Evolutionary conservation across 2,113 vertebrate genomes (phyloP), one percentile per base, ranked within the genome.

Genomic region (Mellivora capensis): DNA sequence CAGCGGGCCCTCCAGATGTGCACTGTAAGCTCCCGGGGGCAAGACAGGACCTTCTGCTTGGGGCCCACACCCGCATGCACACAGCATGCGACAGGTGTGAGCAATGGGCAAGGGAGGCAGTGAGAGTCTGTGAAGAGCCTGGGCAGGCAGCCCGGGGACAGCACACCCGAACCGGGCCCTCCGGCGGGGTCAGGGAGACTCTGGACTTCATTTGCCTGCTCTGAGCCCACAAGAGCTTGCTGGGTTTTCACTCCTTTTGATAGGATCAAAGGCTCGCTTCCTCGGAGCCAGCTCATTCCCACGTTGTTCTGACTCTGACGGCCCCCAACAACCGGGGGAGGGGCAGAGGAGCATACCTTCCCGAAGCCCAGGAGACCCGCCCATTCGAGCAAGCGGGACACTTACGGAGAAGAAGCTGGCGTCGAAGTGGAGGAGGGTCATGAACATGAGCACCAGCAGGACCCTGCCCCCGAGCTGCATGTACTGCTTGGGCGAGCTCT

Each of bases 401-500:
- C 99, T 99, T 93, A 99, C 99, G 59, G 99, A 99, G 98, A 99
- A 99, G 98, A 99, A 99, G 98, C 98, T 99, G 98, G 99, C 97
- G 42, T 99, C 99, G 34, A 99, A 99, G 98, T 99, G 99, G 12
- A 99, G 99, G 90, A 99, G 98, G 4, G 99, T 99, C 99, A 99
- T 99, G 99, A 99, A 99, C 99, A 99, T 99, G 97, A 99, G 98
- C 87, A 99, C 99, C 0, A 99, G 99, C 91, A 99, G 98, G 12
- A 99, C 99, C 0, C 99, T 98, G 0, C 99, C 99, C 0, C 99
- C 99, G 27, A 99, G 99, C 99, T 99, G 99, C 99, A 99, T 99
- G 99, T 99, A 99, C 99, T 99, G 99, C 77, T 99, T 99, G 0
- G 99, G 99, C 34, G 99, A 99, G 98, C 99, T 99, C 98, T 99